Percentiles rank a stretch among this genome's conserved stretches.
Evolutionary conservation across 1,140 invertebrate genomes (phyloP).

Genomic region (Penaeus indicus): DNA sequence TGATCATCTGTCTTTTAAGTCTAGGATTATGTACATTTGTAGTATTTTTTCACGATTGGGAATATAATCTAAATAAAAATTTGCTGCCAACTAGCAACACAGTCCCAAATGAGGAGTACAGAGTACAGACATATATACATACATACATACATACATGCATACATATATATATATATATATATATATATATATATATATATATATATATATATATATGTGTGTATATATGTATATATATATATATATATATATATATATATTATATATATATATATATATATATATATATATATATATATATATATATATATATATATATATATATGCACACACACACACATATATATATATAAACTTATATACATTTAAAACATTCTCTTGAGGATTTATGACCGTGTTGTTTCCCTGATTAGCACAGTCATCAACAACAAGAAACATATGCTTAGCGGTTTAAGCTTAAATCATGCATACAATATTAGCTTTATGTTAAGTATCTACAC

Average conservation of each 20-base stretch:
- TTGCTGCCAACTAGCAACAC: no score
- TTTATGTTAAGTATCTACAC: no score
- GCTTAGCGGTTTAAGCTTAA: no score
- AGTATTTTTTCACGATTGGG: no score
- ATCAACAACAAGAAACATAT: no score
- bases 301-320: neutral
- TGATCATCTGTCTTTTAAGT: no score
- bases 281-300: neutral
- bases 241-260: neutral
- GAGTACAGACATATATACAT: neutral
- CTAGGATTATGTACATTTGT: no score
- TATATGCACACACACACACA: neutral
- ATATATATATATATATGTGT: conserved; percentile 7
- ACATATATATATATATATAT: neutral
- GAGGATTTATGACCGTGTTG: no score
- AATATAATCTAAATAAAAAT: no score
- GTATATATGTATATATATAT: neutral
- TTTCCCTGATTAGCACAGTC: no score
- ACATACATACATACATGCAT: neutral
- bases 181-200: neutral
- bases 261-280: neutral
- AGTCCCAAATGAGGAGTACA: neutral
- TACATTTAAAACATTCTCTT: no score
- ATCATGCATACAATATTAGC: no score
- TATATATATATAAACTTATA: neutral